Conservation (phyloP, 1,140 invertebrate species). For the Dufourea novaeangliae region DNA sequence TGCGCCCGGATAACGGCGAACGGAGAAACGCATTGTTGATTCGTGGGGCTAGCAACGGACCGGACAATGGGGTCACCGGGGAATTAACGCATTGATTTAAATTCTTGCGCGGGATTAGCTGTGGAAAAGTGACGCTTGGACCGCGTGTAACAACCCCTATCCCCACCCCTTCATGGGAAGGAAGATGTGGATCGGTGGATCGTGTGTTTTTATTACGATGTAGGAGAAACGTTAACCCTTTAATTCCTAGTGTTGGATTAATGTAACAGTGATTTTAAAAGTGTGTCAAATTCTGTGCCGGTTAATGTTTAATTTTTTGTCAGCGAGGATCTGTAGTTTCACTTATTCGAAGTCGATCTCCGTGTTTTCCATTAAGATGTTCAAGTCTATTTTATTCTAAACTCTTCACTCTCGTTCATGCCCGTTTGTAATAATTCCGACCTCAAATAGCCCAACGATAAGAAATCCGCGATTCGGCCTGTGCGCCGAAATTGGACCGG, state of each 20-base stretch:
- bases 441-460: slow-evolving; percentile 25
- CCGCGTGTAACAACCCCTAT: background rate
- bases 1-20: slow-evolving; percentile 47
- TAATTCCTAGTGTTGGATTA: too few relatives aligned
- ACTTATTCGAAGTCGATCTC: too few relatives aligned
- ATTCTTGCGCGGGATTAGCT: slow-evolving; percentile 59
- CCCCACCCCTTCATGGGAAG: too few relatives aligned
- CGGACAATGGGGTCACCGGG: slow-evolving; percentile 61
- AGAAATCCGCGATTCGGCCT: slow-evolving; percentile 26
- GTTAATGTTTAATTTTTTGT: too few relatives aligned
- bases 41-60: slow-evolving; percentile 44
- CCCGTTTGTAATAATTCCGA: slow-evolving; percentile 25
- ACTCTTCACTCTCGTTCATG: background rate
- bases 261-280: too few relatives aligned
- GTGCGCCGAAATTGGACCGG: slow-evolving; percentile 32
- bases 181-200: too few relatives aligned
- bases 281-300: too few relatives aligned
- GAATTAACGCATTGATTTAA: slow-evolving; percentile 61
- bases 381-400: too few relatives aligned
- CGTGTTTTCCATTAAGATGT: too few relatives aligned
- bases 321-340: too few relatives aligned
- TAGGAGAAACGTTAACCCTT: too few relatives aligned
- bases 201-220: too few relatives aligned
- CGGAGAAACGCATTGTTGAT: slow-evolving; percentile 58
- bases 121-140: slow-evolving; percentile 33